These are phyloP conservation scores for Brachypodius melanocephalos DNA, from an alignment of 2,113 vertebrate species.

Conservation along the genomic window DNA sequence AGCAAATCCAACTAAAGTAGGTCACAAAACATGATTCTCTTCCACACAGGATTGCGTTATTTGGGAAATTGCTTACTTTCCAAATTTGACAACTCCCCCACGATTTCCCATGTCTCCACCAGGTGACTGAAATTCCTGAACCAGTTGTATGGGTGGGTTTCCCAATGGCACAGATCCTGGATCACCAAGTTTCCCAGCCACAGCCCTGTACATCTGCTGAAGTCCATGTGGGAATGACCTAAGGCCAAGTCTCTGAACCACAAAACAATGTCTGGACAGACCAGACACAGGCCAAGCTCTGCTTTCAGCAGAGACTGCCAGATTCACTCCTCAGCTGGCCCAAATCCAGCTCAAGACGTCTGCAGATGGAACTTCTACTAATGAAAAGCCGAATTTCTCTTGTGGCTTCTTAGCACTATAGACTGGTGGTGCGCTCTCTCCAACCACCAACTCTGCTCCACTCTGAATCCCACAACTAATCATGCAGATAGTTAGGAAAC, in stretches of 20 bases:
- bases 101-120: background rate
- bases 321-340: background rate
- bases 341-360: background rate
- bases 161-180: background rate
- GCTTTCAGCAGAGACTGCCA: background rate
- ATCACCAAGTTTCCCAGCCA: background rate
- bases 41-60: background rate
- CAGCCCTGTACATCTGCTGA: background rate
- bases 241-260: background rate
- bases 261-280: background rate
- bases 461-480: conserved; percentile 19
- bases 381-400: background rate
- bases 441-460: background rate
- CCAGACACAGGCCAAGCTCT: background rate
- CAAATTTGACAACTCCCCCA: background rate
- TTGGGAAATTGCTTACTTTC: background rate
- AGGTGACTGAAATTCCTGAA: background rate
- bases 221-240: rapidly evolving
- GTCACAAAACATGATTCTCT: conserved; percentile 37
- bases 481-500: conserved; percentile 11
- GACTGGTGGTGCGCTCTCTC: rapidly evolving
- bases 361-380: background rate
- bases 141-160: background rate
- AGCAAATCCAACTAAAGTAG: conserved; percentile 55
- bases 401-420: background rate